Evolutionary conservation across 2,113 vertebrate genomes (phyloP).

Genomic region (Trochalopteron elliotii): DNA sequence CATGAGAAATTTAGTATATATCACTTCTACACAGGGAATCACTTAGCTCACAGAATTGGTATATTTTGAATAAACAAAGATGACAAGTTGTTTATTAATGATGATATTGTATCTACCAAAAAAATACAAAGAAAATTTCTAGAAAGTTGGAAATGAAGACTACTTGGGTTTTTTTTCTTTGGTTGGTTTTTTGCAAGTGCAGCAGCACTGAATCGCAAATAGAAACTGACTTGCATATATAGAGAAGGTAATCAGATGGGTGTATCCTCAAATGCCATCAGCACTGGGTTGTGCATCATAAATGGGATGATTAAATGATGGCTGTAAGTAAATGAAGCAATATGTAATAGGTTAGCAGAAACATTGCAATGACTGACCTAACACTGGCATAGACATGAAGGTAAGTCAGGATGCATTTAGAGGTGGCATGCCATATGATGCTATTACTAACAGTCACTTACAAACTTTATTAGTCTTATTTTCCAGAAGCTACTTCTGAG

Average conservation of each 20-base stretch:
- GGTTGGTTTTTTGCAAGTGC: not conserved
- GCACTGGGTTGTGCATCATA: not conserved
- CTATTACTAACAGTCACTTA: not conserved
- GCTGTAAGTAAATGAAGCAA: constrained; percentile 12
- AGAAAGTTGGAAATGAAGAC: not conserved
- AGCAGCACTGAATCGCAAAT: not conserved
- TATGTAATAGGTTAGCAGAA: not conserved
- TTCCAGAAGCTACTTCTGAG: not conserved
- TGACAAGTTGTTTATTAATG: not conserved
- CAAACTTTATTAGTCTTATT: not conserved
- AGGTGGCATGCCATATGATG: not conserved
- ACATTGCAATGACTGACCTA: not conserved
- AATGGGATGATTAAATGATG: not conserved
- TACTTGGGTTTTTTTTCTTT: not conserved
- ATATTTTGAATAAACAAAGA: not conserved
- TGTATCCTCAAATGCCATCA: not conserved
- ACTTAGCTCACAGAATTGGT: not conserved
- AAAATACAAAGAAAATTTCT: not conserved
- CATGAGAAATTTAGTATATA: not conserved
- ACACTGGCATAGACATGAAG: not conserved
- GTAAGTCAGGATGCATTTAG: not conserved
- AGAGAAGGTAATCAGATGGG: not conserved
- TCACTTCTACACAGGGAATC: not conserved
- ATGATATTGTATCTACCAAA: not conserved
- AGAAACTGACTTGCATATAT: not conserved